Evolutionary conservation across 2,888 invertebrate genomes (phyloP).

Genomic region (Doris montereyensis): DNA sequence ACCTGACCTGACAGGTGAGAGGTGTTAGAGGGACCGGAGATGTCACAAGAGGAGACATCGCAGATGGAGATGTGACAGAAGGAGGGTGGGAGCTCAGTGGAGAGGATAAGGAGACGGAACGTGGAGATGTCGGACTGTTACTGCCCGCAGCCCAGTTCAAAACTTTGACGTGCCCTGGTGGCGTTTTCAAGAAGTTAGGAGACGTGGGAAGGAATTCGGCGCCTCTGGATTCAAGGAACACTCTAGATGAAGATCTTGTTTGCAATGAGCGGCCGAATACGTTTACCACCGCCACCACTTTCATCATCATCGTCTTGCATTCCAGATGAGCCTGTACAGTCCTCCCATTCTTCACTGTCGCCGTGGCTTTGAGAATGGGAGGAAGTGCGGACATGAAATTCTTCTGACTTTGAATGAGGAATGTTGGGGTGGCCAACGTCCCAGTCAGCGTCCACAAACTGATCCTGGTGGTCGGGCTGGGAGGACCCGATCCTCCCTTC

Average conservation of each 20-base stretch:
- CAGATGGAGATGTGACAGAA: not conserved
- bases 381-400: too few relatives aligned
- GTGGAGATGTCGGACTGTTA: slow-evolving; percentile 39
- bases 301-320: slow-evolving; percentile 44
- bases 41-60: not conserved
- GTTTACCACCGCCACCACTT: not conserved
- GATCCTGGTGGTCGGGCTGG: not conserved
- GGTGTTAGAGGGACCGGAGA: not conserved
- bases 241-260: slow-evolving; percentile 47
- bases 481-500: not conserved
- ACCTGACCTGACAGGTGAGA: too few relatives aligned
- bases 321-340: slow-evolving; percentile 47
- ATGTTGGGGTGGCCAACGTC: not conserved
- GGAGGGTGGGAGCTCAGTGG: not conserved
- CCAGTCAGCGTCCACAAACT: slow-evolving; percentile 34
- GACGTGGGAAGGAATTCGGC: slow-evolving; percentile 61
- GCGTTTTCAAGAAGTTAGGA: slow-evolving; percentile 57
- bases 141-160: slow-evolving; percentile 53
- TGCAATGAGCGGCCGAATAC: slow-evolving; percentile 16
- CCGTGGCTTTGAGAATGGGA: slow-evolving; percentile 52
- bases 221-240: slow-evolving; percentile 62
- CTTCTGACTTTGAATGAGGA: not conserved
- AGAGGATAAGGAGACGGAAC: slow-evolving; percentile 16
- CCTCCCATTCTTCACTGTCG: slow-evolving; percentile 62
- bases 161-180: slow-evolving; percentile 53